A percentile compares a stretch with the other conserved stretches of the same genome.
phyloP scores from a whole-genome alignment of 30 jellyfish, hydroid and myxozoan genomes.

The Mastigias papua region DNA sequence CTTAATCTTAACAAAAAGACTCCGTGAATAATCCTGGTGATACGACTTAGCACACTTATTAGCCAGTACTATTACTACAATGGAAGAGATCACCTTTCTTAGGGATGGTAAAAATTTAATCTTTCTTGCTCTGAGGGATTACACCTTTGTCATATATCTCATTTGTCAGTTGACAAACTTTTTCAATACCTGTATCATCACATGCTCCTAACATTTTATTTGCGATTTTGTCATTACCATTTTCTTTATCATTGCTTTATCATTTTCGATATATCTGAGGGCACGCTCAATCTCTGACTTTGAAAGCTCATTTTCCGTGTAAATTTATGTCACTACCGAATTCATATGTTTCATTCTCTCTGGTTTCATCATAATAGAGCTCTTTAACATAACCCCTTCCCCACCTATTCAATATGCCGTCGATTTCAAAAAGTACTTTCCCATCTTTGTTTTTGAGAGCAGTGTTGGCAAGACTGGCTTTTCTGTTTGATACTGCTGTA shows the following conservation, averaged over 20 bases:
- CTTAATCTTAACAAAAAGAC: too few relatives aligned
- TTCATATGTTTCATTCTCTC: constrained; percentile 35
- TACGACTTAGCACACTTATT: too few relatives aligned
- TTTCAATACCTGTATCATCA: neutral
- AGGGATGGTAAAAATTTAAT: too few relatives aligned
- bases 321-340: neutral
- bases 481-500: constrained; percentile 14
- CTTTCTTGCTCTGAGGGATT: too few relatives aligned
- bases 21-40: too few relatives aligned
- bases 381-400: neutral
- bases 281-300: too few relatives aligned
- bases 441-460: constrained; percentile 29
- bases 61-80: too few relatives aligned
- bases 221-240: too few relatives aligned
- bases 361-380: constrained; percentile 30
- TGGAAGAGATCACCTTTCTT: too few relatives aligned
- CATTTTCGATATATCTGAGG: neutral
- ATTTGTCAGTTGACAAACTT: neutral
- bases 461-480: constrained; percentile 29
- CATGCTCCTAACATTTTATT: neutral
- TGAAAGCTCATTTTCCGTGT: neutral
- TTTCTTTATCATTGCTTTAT: neutral
- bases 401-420: constrained; percentile 8
- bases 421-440: constrained; percentile 14
- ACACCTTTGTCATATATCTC: too few relatives aligned